Base-by-base conservation (phyloP, 2,888 invertebrate species). In the Mamestra brassicae region DNA sequence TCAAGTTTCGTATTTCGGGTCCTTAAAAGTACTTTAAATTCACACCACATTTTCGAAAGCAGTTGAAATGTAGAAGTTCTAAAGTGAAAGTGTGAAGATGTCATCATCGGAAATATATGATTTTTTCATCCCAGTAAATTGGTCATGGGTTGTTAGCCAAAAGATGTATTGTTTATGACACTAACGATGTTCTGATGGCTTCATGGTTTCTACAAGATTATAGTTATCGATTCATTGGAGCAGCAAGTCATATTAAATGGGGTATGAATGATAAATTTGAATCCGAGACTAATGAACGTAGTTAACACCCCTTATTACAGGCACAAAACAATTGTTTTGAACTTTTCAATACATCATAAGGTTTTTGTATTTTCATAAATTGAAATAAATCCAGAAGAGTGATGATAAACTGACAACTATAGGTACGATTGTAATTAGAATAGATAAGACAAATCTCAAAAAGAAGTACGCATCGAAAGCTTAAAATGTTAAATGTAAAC, bases 131-230 rank as follows among this genome's bases (percentile, higher is more conserved):
- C 47, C 45, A 58, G 26, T 61, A 80, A 84, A 81, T 85, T 84
- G 64, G 83, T 78, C 54, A 75, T 64, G 80, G 64, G 52, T 85
- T 76, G 87, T 87, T 84, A 80, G 17, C 38, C n/a, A 63, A 64
- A 45, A 72, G 50, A 82, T 68, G 38, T 67, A 54, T 67, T 70
- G 36, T 63, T 15, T 75, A 52, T 71, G 74, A 69, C 69, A 72
- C 64, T 81, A 79, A 85, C 60, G 75, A 83, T 76, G 11, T 75
- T 73, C 57, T 76, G 65, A 78, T 78, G 42, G 15, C n/a, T 58
- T 63, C 38, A 42, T 62, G 66, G 47, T 87, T 85, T 86, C 81
- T 77, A 72, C 69, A 65, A 80, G 50, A 86, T 80, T 78, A 78
- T 74, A 68, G 78, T 58, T 72, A 76, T 75, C n/a, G 58, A 67